Conservation (phyloP, 1,140 invertebrate genomes). For the Saccostrea echinata region DNA sequence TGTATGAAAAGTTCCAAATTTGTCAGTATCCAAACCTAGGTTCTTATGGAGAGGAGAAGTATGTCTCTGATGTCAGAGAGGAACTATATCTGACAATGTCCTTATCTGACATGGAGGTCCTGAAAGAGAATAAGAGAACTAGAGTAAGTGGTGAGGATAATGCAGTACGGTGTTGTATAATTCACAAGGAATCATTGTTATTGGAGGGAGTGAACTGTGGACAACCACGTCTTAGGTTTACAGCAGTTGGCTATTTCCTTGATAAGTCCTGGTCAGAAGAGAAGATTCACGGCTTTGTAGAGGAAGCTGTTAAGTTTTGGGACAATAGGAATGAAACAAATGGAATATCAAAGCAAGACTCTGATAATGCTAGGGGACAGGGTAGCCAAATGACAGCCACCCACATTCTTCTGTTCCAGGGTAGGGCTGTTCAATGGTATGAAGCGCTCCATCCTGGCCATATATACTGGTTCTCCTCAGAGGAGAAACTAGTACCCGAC, state of each 20-base stretch:
- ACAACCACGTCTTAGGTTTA: not conserved
- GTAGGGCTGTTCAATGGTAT: not conserved
- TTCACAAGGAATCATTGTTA: not conserved
- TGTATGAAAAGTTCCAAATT: not conserved
- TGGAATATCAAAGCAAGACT: not conserved
- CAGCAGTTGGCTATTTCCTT: not conserved
- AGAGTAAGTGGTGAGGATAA: not conserved
- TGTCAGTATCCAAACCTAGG: conserved; percentile 5
- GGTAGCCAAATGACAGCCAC: not conserved
- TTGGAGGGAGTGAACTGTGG: not conserved
- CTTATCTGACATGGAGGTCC: not conserved
- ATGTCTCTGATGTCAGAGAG: not conserved
- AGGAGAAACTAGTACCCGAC: not conserved
- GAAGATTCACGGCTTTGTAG: not conserved
- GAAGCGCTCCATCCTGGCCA: not conserved
- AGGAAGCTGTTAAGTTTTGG: not conserved
- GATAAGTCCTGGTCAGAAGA: not conserved
- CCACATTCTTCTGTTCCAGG: not conserved
- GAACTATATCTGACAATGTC: not conserved
- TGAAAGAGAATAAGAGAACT: not conserved
- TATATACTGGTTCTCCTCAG: not conserved
- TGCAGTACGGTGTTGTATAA: not conserved
- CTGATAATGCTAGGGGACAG: not conserved
- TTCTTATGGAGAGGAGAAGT: not conserved
- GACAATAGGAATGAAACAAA: not conserved